Base-by-base conservation (phyloP, 2,113 vertebrate genomes). In the Rhea americana region DNA sequence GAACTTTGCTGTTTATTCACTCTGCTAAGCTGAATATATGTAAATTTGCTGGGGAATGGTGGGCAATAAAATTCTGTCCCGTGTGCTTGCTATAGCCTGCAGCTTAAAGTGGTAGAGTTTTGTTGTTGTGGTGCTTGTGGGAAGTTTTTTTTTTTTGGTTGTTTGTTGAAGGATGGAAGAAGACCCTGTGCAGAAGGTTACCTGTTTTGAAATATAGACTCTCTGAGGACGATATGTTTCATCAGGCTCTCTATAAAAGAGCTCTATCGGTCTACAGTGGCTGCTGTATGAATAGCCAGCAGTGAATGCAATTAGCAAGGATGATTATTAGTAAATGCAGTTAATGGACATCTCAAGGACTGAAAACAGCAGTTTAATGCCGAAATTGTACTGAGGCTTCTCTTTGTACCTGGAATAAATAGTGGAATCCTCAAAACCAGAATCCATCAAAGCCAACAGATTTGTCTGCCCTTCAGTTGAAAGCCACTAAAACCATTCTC, bases 341-440 rank as follows among this genome's bases (percentile, higher is more conserved):
- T 28, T 5, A 70, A 17, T 55, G 73, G 63, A 70, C 35, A 11
- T 32, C 50, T 48, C 66, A 41, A 47, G 47, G n/a, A 58, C 43
- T 0, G 13, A 7, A 20, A 32, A 32, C 41, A 45, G 0, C 3
- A 1, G 2, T 65, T 48, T 24, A 43, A 32, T 82, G 58, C 39
- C 62, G 47, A 48, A 47, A 39, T 82, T 0, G 0, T 25, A 10
- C 2, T 1, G 15, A 67, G 14, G 2, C 30, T 9, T 82, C 58
- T 61, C 53, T 78, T 85, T 21, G 21, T 58, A 35, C 26, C 8
- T 5, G 3, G 30, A 67, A 25, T 63, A 63, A 43, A 41, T 26
- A 25, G 47, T 59, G 41, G 28, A 78, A 5, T 85, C 59, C 30
- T 95, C 72, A 53, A 91, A 68, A 19, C 7, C 28, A 73, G 82